Base-by-base conservation (phyloP, 2,797 vertebrate genomes). In the Margarornis squamiger region DNA sequence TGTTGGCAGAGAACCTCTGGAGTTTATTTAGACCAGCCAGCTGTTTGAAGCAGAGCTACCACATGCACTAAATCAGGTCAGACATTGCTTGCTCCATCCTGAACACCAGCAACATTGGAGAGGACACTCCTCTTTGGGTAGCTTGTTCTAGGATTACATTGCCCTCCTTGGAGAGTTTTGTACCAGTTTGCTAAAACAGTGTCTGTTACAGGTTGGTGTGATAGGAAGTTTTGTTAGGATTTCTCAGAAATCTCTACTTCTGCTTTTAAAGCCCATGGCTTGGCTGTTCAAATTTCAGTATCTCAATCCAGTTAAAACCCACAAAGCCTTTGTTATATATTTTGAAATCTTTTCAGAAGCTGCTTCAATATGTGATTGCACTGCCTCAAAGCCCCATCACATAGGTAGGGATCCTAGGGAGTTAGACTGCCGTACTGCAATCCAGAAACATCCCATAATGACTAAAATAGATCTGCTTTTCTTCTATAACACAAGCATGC, bases 61-160 rank as follows among this genome's bases (percentile, higher is more conserved):
- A 30, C 11, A 27, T 27, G 16, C 23, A 65, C 15, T 32, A 58
- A 72, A 82, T 6, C 0, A 0, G 4, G 14, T 52, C 20, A 57
- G 45, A 41, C 11, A 14, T 0, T 0, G 11, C 4, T 81, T 77
- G 8, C 15, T 73, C 17, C 10, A 32, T 30, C n/a, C 39, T 55
- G 39, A 45, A 73, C 76, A 48, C 9, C 24, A 59, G 29, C 32
- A 45, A 59, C 51, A 2, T 3, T 83, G 55, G 26, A 78, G 36
- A 66, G 7, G 43, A 14, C 41, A 78, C 12, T 5, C 49, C 41
- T n/a, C 32, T 71, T 45, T 46, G 9, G 8, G n/a, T 10, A 38
- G 2, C 18, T 67, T 52, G 18, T 71, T 65, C n/a, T 22, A 21
- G 45, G 26, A 21, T 80, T 93, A 67, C 45, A 11, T 9, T 36